These are phyloP conservation scores for Ecliptopera silaceata DNA, from an alignment of 2,888 invertebrate species.

Conservation along the genomic window DNA sequence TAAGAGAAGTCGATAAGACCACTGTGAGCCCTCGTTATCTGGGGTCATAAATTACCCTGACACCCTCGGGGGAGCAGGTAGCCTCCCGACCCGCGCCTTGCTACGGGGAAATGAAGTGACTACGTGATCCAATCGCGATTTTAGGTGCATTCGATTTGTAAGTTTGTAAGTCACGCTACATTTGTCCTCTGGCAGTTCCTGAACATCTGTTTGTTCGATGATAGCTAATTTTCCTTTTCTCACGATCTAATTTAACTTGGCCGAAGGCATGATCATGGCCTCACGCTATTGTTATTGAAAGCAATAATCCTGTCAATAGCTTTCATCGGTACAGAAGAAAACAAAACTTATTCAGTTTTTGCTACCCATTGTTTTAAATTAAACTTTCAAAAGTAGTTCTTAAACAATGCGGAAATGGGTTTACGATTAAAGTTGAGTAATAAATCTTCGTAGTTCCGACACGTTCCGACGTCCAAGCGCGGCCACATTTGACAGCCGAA, in stretches of 20 bases:
- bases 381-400: slow-evolving; percentile 16
- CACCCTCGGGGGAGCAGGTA: slow-evolving; percentile 77
- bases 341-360: neutral
- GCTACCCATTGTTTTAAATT: slow-evolving; percentile 3
- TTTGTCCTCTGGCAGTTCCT: slow-evolving; percentile 38
- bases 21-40: slow-evolving; percentile 80
- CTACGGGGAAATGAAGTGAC: slow-evolving; percentile 76
- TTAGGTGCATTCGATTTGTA: slow-evolving; percentile 73
- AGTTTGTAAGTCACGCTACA: slow-evolving; percentile 55
- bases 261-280: slow-evolving; percentile 18
- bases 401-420: slow-evolving; percentile 47
- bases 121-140: slow-evolving; percentile 83
- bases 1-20: slow-evolving; percentile 77
- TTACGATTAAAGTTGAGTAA: slow-evolving; percentile 65
- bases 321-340: neutral
- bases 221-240: slow-evolving; percentile 32
- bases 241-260: slow-evolving; percentile 29
- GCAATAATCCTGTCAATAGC: slow-evolving; percentile 17
- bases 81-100: slow-evolving; percentile 46
- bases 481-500: slow-evolving; percentile 67
- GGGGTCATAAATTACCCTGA: slow-evolving; percentile 78
- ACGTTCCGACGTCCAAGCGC: slow-evolving; percentile 55
- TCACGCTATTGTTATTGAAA: slow-evolving; percentile 13
- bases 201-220: slow-evolving; percentile 29
- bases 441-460: slow-evolving; percentile 66